These are phyloP conservation scores for Meda fulgida DNA, from an alignment of 2,797 vertebrate species.

Conservation along the genomic window DNA sequence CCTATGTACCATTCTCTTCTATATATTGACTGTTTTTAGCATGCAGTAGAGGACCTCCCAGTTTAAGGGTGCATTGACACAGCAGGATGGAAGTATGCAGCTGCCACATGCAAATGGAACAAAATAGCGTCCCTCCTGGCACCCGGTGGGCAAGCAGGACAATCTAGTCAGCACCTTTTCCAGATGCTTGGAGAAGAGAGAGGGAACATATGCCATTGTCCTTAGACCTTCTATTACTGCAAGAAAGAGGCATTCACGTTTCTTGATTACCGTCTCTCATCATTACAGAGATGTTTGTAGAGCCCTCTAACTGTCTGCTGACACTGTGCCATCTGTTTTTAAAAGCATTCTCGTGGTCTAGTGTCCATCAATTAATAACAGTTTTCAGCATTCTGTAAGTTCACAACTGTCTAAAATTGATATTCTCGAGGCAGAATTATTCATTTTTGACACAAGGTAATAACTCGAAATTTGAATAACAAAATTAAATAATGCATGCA, in stretches of 20 bases:
- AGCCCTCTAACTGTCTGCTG: constrained; percentile 20
- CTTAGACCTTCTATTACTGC: constrained; percentile 53
- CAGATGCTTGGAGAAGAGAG: constrained; percentile 49
- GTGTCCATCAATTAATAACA: constrained; percentile 44
- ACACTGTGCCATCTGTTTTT: constrained; percentile 37
- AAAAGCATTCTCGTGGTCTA: constrained; percentile 24
- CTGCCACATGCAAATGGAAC: constrained; percentile 57
- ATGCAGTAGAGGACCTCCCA: constrained; percentile 1
- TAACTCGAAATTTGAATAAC: constrained; percentile 55
- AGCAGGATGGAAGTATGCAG: constrained; percentile 39
- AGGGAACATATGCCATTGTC: constrained; percentile 49
- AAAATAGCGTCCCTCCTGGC: constrained; percentile 48
- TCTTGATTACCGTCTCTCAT: constrained; percentile 45
- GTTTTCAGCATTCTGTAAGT: constrained; percentile 38
- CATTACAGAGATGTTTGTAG: constrained; percentile 32
- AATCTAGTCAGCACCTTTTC: constrained; percentile 58
- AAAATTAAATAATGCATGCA: constrained; percentile 57
- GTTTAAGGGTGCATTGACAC: constrained; percentile 21
- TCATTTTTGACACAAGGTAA: constrained; percentile 51
- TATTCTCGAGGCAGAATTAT: constrained; percentile 31
- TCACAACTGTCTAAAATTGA: constrained; percentile 24
- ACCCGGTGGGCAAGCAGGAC: constrained; percentile 45
- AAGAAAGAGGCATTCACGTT: constrained; percentile 30
- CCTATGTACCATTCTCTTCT: not conserved
- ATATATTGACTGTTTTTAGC: constrained; percentile 34